Percentiles rank a stretch among this genome's conserved stretches.
These are phyloP conservation scores for Saccostrea glomerata DNA, from an alignment of 1,140 invertebrate genomes.

Conservation along the genomic window DNA sequence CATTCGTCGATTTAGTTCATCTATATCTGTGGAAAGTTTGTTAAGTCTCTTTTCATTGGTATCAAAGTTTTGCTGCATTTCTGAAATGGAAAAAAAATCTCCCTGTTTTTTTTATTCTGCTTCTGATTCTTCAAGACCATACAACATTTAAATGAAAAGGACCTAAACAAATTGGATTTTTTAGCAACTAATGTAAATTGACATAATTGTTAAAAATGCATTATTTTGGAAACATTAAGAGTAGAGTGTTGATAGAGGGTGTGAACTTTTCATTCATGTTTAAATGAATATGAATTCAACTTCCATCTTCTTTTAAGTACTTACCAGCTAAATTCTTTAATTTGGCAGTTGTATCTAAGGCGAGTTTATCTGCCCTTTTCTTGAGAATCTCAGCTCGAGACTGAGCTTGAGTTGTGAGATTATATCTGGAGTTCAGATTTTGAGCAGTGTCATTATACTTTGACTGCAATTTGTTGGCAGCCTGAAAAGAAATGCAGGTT, in stretches of 20 bases:
- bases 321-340: slow-evolving; percentile 67
- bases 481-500: slow-evolving; percentile 62
- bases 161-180: too few relatives aligned
- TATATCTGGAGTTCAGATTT: slow-evolving; percentile 83
- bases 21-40: slow-evolving; percentile 78
- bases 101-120: too few relatives aligned
- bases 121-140: too few relatives aligned
- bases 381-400: slow-evolving; percentile 85
- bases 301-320: not conserved
- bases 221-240: too few relatives aligned
- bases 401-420: slow-evolving; percentile 84
- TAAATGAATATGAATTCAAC: too few relatives aligned
- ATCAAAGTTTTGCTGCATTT: slow-evolving; percentile 80
- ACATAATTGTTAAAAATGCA: too few relatives aligned
- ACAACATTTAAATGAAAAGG: too few relatives aligned
- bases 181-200: too few relatives aligned
- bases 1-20: slow-evolving; percentile 80
- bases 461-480: slow-evolving; percentile 80
- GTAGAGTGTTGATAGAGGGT: too few relatives aligned
- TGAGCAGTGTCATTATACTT: slow-evolving; percentile 83
- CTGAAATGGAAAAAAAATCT: slow-evolving; percentile 71
- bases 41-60: slow-evolving; percentile 79
- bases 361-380: slow-evolving; percentile 67
- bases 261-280: too few relatives aligned
- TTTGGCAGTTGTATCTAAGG: slow-evolving; percentile 64